Percentiles rank a stretch among this genome's conserved stretches.
Evolutionary conservation across 1,140 invertebrate genomes (phyloP).

Genomic region (Megathymus violae): DNA sequence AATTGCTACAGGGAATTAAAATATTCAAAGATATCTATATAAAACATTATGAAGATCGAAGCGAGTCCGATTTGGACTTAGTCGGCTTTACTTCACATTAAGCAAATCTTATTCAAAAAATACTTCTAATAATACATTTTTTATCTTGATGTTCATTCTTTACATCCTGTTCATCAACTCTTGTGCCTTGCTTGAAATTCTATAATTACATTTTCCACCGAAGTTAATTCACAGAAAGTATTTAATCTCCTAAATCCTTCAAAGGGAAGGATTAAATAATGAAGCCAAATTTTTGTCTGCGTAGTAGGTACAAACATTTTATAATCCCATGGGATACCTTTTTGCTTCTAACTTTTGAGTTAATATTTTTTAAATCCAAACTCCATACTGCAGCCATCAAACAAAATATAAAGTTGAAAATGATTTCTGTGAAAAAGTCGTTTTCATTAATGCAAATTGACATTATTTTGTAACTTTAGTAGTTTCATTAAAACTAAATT

Average conservation of each 20-base stretch:
- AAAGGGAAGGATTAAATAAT: constrained; percentile 26
- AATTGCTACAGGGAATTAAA: too few relatives aligned
- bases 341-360: not conserved
- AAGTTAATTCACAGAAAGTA: constrained; percentile 25
- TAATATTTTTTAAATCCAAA: not conserved
- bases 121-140: not conserved
- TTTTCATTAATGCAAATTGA: too few relatives aligned
- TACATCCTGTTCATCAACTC: not conserved
- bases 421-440: too few relatives aligned
- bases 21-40: too few relatives aligned
- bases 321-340: constrained; percentile 1
- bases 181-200: not conserved
- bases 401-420: not conserved
- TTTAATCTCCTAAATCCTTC: constrained; percentile 25
- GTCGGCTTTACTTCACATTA: too few relatives aligned
- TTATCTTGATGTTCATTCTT: constrained; percentile 10
- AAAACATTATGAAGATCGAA: too few relatives aligned
- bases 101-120: not conserved
- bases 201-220: constrained; percentile 11
- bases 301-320: constrained; percentile 8
- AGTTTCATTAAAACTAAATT: too few relatives aligned
- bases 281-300: constrained; percentile 22
- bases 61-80: too few relatives aligned
- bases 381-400: not conserved
- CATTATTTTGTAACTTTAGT: too few relatives aligned